Base-by-base conservation (phyloP, 2,113 vertebrate species). In the Cygnus buccinator region DNA sequence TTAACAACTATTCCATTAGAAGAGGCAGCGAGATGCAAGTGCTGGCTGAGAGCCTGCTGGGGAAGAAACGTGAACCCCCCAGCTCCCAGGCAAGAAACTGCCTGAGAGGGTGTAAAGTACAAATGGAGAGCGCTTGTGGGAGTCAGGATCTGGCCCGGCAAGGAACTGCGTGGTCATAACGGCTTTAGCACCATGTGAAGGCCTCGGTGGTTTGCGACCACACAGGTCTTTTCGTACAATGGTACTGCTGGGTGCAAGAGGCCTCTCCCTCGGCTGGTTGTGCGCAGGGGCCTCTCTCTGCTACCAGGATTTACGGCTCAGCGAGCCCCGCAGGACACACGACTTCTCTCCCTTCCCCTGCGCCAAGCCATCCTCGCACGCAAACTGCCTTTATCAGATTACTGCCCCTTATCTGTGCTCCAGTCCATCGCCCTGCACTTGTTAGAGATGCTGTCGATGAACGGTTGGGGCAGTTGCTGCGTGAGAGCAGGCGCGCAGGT, bases 391-490 rank as follows among this genome's bases (percentile, higher is more conserved):
- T 13, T 11, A 39, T n/a, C 90, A 52, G 84, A 84, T 84, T 31
- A 20, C 58, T 21, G 31, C 3, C 4, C 68, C 67, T 70, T 83
- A 13, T 39, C 85, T 82, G 65, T 62, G 75, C 37, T 46, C 55
- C 58, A 15, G 59, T 23, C 48, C 13, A 16, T 2, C 8, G 37
- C 13, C 86, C n/a, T 11, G 3, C 4, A 41, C 71, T 84, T 37
- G 1, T 28, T 41, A 59, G 41, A 50, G 91, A 67, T 39, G 43
- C 6, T 19, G 1, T 5, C 6, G 75, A 78, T 67, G 54, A 87
- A n/a, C 0, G 23, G 57, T 9, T 1, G 14, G 10, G 66, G 52
- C 0, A 11, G 22, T 2, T 35, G 20, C 77, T 0, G 12, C 6
- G 4, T 6, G 74, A 7, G 72, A 84, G 18, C 33, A 3, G 1